Evolutionary conservation across 2,797 vertebrate genomes (phyloP).

Genomic region (Platyrinchus mystaceus): DNA sequence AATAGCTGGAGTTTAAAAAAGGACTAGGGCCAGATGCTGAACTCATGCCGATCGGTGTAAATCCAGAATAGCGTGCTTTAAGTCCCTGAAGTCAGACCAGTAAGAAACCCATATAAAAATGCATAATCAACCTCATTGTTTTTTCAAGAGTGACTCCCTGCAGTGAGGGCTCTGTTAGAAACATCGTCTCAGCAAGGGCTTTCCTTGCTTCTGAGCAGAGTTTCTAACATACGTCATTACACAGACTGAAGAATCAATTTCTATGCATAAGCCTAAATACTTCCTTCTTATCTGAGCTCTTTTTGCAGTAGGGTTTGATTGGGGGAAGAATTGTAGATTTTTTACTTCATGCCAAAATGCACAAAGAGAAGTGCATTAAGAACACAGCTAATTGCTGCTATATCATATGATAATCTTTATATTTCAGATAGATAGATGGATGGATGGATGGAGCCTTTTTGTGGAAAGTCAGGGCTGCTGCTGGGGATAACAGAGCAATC

Average conservation of each 20-base stretch:
- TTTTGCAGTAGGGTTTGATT: background rate
- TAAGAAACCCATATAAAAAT: background rate
- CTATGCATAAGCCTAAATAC: background rate
- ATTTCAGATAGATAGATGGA: background rate
- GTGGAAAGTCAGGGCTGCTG: constrained; percentile 35
- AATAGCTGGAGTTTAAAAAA: background rate
- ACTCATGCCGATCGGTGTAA: background rate
- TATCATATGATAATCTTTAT: background rate
- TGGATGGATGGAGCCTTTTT: background rate
- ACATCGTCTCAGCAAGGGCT: background rate
- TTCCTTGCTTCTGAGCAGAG: constrained; percentile 37
- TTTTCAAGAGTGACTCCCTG: constrained; percentile 9
- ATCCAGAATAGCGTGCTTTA: background rate
- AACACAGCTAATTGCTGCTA: background rate
- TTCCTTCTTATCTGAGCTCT: constrained; percentile 5
- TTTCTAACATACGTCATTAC: constrained; percentile 49
- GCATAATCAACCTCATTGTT: background rate
- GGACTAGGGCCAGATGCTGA: background rate
- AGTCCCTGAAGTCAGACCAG: background rate
- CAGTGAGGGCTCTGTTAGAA: constrained; percentile 27
- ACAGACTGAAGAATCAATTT: constrained; percentile 5
- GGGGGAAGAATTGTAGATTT: background rate
- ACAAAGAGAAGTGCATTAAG: background rate
- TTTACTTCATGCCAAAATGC: background rate
- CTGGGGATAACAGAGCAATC: constrained; percentile 42